phyloP scores from a whole-genome alignment of 2,888 invertebrate genomes.

The Gymnocheta viridis region DNA sequence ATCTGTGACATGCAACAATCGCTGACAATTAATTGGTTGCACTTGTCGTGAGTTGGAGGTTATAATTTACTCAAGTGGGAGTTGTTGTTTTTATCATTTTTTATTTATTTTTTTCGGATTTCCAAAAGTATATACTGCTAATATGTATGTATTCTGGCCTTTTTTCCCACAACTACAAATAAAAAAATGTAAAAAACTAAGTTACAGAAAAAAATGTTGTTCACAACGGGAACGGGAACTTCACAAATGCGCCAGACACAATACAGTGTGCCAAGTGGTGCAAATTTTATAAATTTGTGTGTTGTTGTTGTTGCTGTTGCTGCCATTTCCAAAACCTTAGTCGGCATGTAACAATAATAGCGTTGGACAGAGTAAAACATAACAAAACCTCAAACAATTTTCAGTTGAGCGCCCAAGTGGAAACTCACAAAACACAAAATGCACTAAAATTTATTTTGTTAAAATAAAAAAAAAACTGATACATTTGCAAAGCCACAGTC shows the following conservation, averaged over 20 bases:
- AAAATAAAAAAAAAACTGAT: slow-evolving; percentile 23
- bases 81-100: slow-evolving; percentile 39
- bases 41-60: slow-evolving; percentile 69
- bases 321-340: slow-evolving; percentile 18
- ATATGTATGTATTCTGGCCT: slow-evolving; percentile 12
- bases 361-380: slow-evolving; percentile 46
- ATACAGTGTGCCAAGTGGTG: slow-evolving; percentile 45
- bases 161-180: slow-evolving; percentile 61
- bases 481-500: slow-evolving; percentile 34
- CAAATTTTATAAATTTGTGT: slow-evolving; percentile 34
- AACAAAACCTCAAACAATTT: slow-evolving; percentile 71
- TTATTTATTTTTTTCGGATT: background rate
- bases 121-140: slow-evolving; percentile 33
- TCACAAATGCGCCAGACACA: slow-evolving; percentile 9
- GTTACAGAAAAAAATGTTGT: slow-evolving; percentile 28
- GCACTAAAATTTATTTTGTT: slow-evolving; percentile 70
- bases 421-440: slow-evolving; percentile 79
- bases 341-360: slow-evolving; percentile 32
- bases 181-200: slow-evolving; percentile 38
- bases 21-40: slow-evolving; percentile 70
- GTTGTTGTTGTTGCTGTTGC: background rate
- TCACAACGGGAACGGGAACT: slow-evolving; percentile 61
- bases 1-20: slow-evolving; percentile 68
- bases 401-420: slow-evolving; percentile 83
- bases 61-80: slow-evolving; percentile 68